Evolutionary conservation across 2,797 vertebrate genomes (phyloP).

Genomic region (Chaetophractus vellerosus): DNA sequence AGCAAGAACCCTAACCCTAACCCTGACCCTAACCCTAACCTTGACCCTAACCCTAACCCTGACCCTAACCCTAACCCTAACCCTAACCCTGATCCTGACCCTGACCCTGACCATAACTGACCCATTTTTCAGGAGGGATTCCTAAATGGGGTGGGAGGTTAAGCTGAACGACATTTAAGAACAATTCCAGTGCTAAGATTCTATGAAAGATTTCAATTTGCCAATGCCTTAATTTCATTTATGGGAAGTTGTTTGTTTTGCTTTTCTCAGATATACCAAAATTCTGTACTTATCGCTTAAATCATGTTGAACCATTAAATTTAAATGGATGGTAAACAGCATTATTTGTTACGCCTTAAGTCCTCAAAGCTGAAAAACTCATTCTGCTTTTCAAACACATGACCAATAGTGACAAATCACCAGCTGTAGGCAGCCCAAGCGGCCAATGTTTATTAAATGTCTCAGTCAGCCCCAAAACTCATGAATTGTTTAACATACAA

Average conservation of each 20-base stretch:
- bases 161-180: conserved; percentile 9
- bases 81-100: too few relatives aligned
- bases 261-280: conserved; percentile 70
- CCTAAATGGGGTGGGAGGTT: neutral
- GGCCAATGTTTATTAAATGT: conserved; percentile 90
- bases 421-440: conserved; percentile 87
- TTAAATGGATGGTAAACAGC: conserved; percentile 83
- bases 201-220: conserved; percentile 51
- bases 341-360: conserved; percentile 84
- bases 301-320: conserved; percentile 79
- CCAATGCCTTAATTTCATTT: conserved; percentile 53
- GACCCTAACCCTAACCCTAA: too few relatives aligned
- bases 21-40: too few relatives aligned
- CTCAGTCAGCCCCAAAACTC: conserved; percentile 90
- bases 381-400: conserved; percentile 84
- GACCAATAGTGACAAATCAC: conserved; percentile 89
- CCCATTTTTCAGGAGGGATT: neutral
- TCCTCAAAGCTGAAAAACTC: conserved; percentile 86
- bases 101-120: too few relatives aligned
- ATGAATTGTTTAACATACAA: conserved; percentile 91
- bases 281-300: conserved; percentile 77
- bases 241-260: neutral
- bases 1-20: too few relatives aligned
- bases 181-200: conserved; percentile 32
- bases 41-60: too few relatives aligned